A percentile compares a stretch with the other conserved stretches of the same genome.
Evolutionary conservation across 2,113 vertebrate genomes (phyloP).

Genomic region (Poecilia latipinna): DNA sequence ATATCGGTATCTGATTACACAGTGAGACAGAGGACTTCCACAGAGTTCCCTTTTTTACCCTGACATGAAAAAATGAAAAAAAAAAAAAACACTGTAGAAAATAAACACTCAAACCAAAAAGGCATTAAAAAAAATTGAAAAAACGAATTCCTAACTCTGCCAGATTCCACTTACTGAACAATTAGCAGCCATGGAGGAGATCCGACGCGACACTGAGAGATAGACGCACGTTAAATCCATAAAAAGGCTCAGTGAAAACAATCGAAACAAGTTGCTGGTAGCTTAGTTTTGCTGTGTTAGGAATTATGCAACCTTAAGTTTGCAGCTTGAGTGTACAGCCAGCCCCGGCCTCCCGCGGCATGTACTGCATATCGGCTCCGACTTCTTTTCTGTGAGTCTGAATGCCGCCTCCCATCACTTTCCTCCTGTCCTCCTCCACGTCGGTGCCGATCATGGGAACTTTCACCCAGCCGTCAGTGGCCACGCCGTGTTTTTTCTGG

Average conservation of each 20-base stretch:
- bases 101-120: conserved; percentile 15
- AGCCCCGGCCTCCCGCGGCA: conserved; percentile 57
- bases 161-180: conserved; percentile 54
- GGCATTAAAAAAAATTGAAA: conserved; percentile 38
- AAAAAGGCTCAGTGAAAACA: conserved; percentile 59
- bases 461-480: conserved; percentile 86
- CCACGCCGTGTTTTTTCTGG: conserved; percentile 94
- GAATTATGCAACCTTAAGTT: conserved; percentile 69
- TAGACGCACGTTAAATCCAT: conserved; percentile 45
- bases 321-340: conserved; percentile 62
- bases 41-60: conserved; percentile 7
- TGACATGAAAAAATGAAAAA: not conserved
- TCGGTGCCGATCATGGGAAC: conserved; percentile 68
- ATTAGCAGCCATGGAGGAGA: conserved; percentile 75
- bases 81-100: not conserved
- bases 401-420: conserved; percentile 48
- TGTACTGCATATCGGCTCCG: conserved; percentile 61
- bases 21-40: conserved; percentile 17
- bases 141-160: conserved; percentile 51
- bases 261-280: conserved; percentile 68
- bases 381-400: conserved; percentile 57
- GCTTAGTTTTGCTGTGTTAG: conserved; percentile 67
- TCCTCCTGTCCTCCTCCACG: conserved; percentile 58
- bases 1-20: conserved; percentile 12
- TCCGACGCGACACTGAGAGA: conserved; percentile 57